Conservation (phyloP, 2,888 invertebrate species). For the Anorthoa munda region DNA sequence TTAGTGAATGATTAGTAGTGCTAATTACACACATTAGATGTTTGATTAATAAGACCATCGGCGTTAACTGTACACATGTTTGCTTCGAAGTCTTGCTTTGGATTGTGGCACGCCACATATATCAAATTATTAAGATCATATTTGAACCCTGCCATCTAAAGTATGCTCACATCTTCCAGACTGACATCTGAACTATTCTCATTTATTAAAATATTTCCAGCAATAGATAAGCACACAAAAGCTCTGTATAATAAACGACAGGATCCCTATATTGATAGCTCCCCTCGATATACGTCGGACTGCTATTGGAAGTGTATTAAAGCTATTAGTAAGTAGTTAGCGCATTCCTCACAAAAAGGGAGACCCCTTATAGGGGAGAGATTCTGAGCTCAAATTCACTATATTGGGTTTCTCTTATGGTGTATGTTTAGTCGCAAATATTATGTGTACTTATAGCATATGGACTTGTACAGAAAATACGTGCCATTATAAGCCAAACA, state of each 20-base stretch:
- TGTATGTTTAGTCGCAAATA: slow-evolving; percentile 48
- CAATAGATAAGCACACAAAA: slow-evolving; percentile 17
- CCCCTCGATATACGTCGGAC: slow-evolving; percentile 76
- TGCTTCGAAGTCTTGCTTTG: background rate
- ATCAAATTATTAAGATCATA: background rate
- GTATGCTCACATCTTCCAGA: background rate
- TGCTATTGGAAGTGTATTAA: slow-evolving; percentile 84
- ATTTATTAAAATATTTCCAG: slow-evolving; percentile 26
- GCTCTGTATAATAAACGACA: slow-evolving; percentile 44
- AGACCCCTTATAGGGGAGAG: slow-evolving; percentile 48
- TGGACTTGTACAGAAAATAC: slow-evolving; percentile 29
- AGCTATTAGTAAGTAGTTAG: slow-evolving; percentile 86
- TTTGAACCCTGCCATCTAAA: background rate
- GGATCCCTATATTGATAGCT: slow-evolving; percentile 57
- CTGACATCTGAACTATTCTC: slow-evolving; percentile 1
- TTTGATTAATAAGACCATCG: slow-evolving; percentile 29
- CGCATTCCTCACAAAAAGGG: slow-evolving; percentile 69
- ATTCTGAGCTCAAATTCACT: slow-evolving; percentile 46
- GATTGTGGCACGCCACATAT: background rate
- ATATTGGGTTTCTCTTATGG: slow-evolving; percentile 51
- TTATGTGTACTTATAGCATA: slow-evolving; percentile 10
- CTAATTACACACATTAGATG: slow-evolving; percentile 28
- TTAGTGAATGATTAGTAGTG: slow-evolving; percentile 30
- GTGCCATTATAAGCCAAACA: slow-evolving; percentile 46
- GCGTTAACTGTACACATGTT: slow-evolving; percentile 1